Percentiles rank a stretch among this genome's conserved stretches.
Conservation (phyloP, 2,113 vertebrate species). For the Regulus satrapa region DNA sequence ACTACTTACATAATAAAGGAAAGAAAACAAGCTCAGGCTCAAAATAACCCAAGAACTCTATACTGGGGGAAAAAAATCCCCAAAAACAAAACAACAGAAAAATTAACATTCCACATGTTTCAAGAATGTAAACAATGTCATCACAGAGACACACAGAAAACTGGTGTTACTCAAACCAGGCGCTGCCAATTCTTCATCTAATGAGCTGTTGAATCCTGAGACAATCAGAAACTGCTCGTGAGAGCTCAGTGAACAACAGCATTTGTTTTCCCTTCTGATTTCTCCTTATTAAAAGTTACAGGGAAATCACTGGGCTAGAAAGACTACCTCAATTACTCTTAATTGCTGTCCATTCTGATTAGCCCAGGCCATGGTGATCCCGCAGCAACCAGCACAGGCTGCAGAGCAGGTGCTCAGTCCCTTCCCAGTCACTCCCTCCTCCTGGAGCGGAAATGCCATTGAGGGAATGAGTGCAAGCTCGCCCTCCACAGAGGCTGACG, state of each 20-base stretch:
- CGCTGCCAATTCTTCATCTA: neutral
- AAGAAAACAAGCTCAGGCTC: neutral
- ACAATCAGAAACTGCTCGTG: neutral
- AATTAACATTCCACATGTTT: constrained; percentile 46
- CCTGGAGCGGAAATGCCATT: neutral
- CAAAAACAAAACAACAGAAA: neutral
- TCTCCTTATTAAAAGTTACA: constrained; percentile 21
- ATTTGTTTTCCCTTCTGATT: constrained; percentile 43
- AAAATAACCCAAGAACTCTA: neutral
- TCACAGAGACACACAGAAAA: constrained; percentile 38
- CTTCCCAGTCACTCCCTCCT: rapidly evolving
- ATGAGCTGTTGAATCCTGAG: constrained; percentile 9
- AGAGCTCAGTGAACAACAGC: neutral
- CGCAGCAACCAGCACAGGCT: neutral
- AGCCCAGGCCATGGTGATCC: neutral
- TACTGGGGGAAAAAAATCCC: neutral
- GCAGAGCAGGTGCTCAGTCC: neutral
- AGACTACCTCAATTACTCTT: constrained; percentile 25
- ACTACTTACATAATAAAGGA: neutral
- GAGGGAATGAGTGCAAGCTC: neutral
- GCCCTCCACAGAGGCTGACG: neutral
- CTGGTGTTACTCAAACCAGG: constrained; percentile 4
- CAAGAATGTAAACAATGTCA: constrained; percentile 56
- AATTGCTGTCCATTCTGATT: constrained; percentile 32
- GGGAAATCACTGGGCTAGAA: constrained; percentile 40